Evolutionary conservation across 1,140 invertebrate species (phyloP), one percentile per base, ranked within the genome.

Genomic region (Lepidurus arcticus): DNA sequence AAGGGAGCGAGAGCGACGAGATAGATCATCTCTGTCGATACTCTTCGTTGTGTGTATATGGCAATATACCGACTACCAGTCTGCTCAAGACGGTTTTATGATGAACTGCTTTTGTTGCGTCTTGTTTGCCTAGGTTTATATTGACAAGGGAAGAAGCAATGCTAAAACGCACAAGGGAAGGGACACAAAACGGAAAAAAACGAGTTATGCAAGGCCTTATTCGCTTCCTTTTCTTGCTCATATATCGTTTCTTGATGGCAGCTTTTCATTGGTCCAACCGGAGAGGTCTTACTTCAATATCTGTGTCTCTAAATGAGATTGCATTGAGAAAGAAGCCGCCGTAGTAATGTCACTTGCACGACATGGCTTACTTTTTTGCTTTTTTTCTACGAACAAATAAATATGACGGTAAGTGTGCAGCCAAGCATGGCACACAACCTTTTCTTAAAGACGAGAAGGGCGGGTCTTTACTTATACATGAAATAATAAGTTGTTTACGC

Each of bases 331-430:
- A 21, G 53, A 9, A 65, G 21, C 8, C 53, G 34, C 13, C 53
- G 21, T 65, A 65, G 53, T 65, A 65, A 65, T 65, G 53, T 65
- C 53, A 65, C 53, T 65, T 65, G 53, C 53, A 65, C 53, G 53
- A 65, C 53, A 65, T 34, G 34, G 34, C 34, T 34, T 34, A 65
- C 53, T 16, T 10, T 47, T 21, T 65, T 13, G 9, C 34, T 0
- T 4, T 65, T 65, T 21, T 65, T 65, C 16, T 65, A 65, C 53
- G 6, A 65, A 13, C 53, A 65, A 65, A 65, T 65, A 65, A 65
- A 9, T 16, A 65, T 21, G 6, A 65, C 13, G 53, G 8, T n/a
- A 21, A n/a, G n/a, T 65, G 53, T 65, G 53, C 53, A 65, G 53
- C 53, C 53, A 65, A 65, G 53, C 53, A 65, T 65, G 6, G 21